A percentile compares a stretch with the other conserved stretches of the same genome.
Conservation (phyloP, 1,140 invertebrate species). For the Heliothis virescens region DNA sequence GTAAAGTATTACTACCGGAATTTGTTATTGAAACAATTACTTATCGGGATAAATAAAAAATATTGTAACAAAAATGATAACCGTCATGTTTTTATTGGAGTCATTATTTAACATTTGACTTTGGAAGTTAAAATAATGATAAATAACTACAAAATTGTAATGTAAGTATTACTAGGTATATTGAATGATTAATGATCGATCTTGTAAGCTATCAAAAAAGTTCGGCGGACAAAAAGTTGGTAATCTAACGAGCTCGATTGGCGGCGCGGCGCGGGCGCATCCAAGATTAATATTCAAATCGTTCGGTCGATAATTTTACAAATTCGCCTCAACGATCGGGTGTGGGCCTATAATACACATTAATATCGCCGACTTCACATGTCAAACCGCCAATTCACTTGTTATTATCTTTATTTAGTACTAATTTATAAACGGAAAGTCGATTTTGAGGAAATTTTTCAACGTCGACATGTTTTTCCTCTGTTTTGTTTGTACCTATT, state of each 20-base stretch:
- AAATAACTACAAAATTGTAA: slow-evolving; percentile 7
- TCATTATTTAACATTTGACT: background rate
- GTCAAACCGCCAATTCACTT: slow-evolving; percentile 79
- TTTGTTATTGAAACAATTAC: slow-evolving; percentile 25
- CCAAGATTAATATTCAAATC: slow-evolving; percentile 76
- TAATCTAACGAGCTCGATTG: slow-evolving; percentile 46
- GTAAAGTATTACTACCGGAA: slow-evolving; percentile 4
- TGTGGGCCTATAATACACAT: slow-evolving; percentile 82
- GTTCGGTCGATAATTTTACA: slow-evolving; percentile 78
- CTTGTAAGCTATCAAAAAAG: slow-evolving; percentile 15
- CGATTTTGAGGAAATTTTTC: slow-evolving; percentile 50
- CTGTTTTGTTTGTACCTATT: slow-evolving; percentile 11
- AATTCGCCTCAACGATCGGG: slow-evolving; percentile 77
- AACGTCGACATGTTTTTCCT: slow-evolving; percentile 50
- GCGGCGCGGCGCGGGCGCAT: slow-evolving; percentile 38
- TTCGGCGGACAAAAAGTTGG: slow-evolving; percentile 30
- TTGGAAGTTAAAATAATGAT: background rate
- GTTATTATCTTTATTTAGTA: slow-evolving; percentile 83
- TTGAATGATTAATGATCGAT: slow-evolving; percentile 29
- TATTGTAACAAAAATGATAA: background rate
- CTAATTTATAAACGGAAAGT: slow-evolving; percentile 73
- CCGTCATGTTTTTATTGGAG: background rate
- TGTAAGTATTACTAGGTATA: background rate
- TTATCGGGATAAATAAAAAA: background rate
- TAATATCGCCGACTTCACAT: slow-evolving; percentile 79